Base-by-base conservation (phyloP, 2,113 vertebrate genomes). In the Hyperopisus bebe region DNA sequence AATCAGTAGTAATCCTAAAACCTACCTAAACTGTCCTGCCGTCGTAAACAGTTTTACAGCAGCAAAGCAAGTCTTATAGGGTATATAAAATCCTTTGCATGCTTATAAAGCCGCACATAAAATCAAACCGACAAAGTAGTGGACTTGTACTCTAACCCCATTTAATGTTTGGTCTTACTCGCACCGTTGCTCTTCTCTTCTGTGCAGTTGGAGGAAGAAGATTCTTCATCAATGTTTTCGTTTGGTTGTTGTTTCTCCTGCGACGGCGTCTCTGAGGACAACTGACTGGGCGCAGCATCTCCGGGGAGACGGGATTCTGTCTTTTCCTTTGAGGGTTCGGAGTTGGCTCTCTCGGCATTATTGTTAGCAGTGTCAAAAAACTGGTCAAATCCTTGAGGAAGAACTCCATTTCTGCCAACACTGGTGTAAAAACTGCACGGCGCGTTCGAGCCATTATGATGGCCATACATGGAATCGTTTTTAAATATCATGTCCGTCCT, bases 31-130 rank as follows among this genome's bases (percentile, higher is more conserved):
- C 96, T 94, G 95, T 95, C 97, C 97, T 96, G 96, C 97, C 97
- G 96, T 98, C 97, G 97, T 99, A 99, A 99, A 99, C 96, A 97
- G 94, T 96, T 98, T 99, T 98, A 99, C 97, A 97, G 94, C 96
- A 96, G 95, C 95, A 97, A 96, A 97, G 95, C 94, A 97, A 96
- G 97, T 96, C 97, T 98, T 98, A 98, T 96, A 96, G 97, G 98
- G 97, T 96, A 96, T 97, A 98, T 99, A 99, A 99, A 99, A 97
- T 95, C 96, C 93, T 97, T 98, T 97, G 97, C 96, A 97, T 97
- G 98, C 98, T 97, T 98, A 98, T 99, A 99, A 99, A 99, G 97
- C 94, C 90, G 92, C 97, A 97, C 94, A 97, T 98, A 97, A 98
- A 98, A 97, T 93, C 94, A 92, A 94, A 94, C 94, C 95, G 95